A percentile compares a stretch with the other conserved stretches of the same genome.
Evolutionary conservation across 23 tunicate genomes (phyloP).

Genomic region (Halocynthia roretzi): DNA sequence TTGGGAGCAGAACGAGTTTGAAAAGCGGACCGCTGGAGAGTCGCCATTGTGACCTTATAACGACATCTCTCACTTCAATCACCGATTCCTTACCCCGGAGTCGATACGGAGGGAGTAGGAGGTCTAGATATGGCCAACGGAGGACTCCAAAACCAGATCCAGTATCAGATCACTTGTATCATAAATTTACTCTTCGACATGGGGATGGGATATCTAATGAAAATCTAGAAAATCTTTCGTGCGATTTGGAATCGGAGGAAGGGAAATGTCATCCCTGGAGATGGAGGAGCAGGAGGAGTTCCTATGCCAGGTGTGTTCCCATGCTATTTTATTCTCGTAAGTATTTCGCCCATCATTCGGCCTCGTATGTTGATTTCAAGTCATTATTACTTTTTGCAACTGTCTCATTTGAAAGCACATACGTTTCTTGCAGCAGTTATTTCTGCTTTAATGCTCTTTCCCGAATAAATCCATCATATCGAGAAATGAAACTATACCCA

Average conservation of each 20-base stretch:
- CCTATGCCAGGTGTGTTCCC: background rate
- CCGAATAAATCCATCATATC: too few species aligned
- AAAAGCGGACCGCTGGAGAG: background rate
- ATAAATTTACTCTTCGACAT: background rate
- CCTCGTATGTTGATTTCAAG: too few species aligned
- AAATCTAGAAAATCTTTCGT: background rate
- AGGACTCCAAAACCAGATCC: conserved; percentile 5
- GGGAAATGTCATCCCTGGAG: too few species aligned
- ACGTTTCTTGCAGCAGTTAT: too few species aligned
- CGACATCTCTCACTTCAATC: conserved; percentile 20
- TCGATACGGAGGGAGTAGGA: background rate
- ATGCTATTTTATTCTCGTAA: too few species aligned
- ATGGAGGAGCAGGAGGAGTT: background rate
- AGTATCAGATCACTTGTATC: conserved; percentile 10
- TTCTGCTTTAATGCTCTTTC: too few species aligned
- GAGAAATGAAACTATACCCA: too few species aligned
- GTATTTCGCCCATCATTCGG: too few species aligned
- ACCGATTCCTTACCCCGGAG: conserved; percentile 1
- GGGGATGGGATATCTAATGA: conserved; percentile 20
- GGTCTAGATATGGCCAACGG: conserved; percentile 13
- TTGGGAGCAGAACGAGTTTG: too few species aligned
- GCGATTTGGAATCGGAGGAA: too few species aligned
- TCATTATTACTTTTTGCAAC: too few species aligned
- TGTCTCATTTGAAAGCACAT: too few species aligned
- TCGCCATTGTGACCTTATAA: conserved; percentile 1